These are phyloP conservation scores for Euborellia annulipes DNA, from an alignment of 1,140 invertebrate species.

Conservation along the genomic window DNA sequence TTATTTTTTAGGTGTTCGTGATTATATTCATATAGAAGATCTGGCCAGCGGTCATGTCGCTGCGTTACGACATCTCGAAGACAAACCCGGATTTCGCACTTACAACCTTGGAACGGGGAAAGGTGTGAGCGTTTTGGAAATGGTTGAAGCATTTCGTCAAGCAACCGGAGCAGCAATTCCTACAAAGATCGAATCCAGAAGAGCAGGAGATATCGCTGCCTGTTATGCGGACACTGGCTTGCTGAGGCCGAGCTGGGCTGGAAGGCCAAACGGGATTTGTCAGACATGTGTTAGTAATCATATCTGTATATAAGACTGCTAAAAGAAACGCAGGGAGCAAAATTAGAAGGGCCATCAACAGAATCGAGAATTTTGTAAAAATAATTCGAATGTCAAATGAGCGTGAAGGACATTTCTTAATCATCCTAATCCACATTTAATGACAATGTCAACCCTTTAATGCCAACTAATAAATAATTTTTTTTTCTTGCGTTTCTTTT, in stretches of 20 bases:
- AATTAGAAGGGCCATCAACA: no score
- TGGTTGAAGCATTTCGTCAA: constrained; percentile 67
- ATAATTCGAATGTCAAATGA: no score
- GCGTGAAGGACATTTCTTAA: no score
- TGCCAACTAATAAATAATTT: no score
- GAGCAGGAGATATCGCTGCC: constrained; percentile 66
- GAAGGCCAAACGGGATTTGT: constrained; percentile 49
- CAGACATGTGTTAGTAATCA: constrained; percentile 67
- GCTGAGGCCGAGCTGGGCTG: constrained; percentile 63
- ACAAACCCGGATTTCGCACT: constrained; percentile 31
- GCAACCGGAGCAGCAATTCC: constrained; percentile 57
- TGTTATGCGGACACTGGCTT: constrained; percentile 66
- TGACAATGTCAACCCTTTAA: no score
- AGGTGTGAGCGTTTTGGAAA: constrained; percentile 67
- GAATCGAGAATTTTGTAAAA: no score
- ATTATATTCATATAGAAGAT: constrained; percentile 92
- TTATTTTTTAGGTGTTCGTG: constrained; percentile 62
- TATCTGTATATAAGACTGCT: background rate
- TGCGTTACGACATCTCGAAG: constrained; percentile 45
- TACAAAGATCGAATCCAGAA: constrained; percentile 47
- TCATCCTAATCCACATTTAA: no score
- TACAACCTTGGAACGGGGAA: constrained; percentile 83
- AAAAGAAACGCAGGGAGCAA: no score
- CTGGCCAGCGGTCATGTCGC: constrained; percentile 76
- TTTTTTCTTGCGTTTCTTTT: no score